Base-by-base conservation (phyloP, 2,888 invertebrate genomes). In the Sinotaia quadrata region DNA sequence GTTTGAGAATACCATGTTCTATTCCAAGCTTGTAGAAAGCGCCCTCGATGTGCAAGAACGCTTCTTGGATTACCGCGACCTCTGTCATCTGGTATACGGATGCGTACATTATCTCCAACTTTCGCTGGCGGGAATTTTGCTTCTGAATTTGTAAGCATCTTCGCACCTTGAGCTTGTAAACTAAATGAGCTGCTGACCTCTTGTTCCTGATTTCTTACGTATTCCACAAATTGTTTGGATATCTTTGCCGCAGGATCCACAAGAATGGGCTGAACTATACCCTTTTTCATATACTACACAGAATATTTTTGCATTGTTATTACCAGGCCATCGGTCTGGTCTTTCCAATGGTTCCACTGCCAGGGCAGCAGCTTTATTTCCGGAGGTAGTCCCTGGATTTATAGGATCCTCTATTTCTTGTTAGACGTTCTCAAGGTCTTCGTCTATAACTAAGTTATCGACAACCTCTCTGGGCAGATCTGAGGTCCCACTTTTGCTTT, bases 71-170 rank as follows among this genome's bases (percentile, higher is more conserved):
- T n/a, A 41, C 41, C 41, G 0, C 2, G 41, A 41, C 41, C 41
- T 41, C 41, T 41, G 41, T 41, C 41, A 41, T 41, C 41, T n/a
- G 41, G 41, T 41, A 41, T 41, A 41, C 41, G 41, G 41, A 41
- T 41, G 41, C 41, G 3, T 41, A 1, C 41, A 41, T 3, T 41
- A 41, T 41, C 1, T 1, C 41, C 41, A 41, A 2, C 41, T 41
- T 41, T 41, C 41, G 3, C 2, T 41, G 0, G 3, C n/a, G 41
- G n/a, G n/a, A 2, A 41, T 2, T 41, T 41, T 41, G 41, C 41
- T 18, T 3, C 41, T 41, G 41, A 41, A 1, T 3, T 41, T 41
- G 15, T 41, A 2, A 41, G 41, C 3, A 41, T 41, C n/a, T 41
- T 41, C 41, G 41, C 41, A 41, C 41, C n/a, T 41, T 41, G 2